phyloP scores from a whole-genome alignment of 2,888 invertebrate species.

The Aquatica leii region DNA sequence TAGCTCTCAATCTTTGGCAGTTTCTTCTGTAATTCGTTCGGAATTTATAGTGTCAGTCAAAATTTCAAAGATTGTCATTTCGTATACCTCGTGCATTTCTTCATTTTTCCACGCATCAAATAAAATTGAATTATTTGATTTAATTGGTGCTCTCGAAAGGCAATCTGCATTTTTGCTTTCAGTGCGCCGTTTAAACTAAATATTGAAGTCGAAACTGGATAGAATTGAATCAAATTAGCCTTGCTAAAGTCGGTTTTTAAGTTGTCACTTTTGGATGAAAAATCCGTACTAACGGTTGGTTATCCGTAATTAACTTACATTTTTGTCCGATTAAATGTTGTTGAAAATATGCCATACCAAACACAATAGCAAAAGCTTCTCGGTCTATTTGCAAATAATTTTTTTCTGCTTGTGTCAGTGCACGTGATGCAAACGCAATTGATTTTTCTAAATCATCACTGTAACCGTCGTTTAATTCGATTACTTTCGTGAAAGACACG shows the following conservation, averaged over 20 bases:
- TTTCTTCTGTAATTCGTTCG: neutral
- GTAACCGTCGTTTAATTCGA: too few species aligned
- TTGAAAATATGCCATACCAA: too few species aligned
- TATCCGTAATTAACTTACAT: too few species aligned
- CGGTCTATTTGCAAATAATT: conserved; percentile 7
- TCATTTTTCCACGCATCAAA: neutral
- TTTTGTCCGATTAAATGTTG: conserved; percentile 8
- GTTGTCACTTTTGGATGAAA: too few species aligned
- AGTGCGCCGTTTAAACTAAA: neutral
- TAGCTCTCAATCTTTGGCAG: neutral
- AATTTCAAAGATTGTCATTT: neutral
- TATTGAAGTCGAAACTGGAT: conserved; percentile 11
- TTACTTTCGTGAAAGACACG: too few species aligned
- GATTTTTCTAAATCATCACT: too few species aligned
- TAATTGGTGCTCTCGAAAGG: conserved; percentile 11
- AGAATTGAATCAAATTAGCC: neutral
- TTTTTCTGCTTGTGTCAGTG: too few species aligned
- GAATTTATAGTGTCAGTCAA: neutral
- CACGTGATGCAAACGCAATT: too few species aligned
- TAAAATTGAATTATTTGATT: conserved; percentile 2
- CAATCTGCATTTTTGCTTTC: conserved; percentile 5
- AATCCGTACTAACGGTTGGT: conserved; percentile 6
- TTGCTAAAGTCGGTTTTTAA: conserved; percentile 2
- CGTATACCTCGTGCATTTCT: neutral
- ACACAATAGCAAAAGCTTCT: conserved; percentile 1